phyloP scores from a whole-genome alignment of 2,113 vertebrate genomes.

The Tetrax tetrax region DNA sequence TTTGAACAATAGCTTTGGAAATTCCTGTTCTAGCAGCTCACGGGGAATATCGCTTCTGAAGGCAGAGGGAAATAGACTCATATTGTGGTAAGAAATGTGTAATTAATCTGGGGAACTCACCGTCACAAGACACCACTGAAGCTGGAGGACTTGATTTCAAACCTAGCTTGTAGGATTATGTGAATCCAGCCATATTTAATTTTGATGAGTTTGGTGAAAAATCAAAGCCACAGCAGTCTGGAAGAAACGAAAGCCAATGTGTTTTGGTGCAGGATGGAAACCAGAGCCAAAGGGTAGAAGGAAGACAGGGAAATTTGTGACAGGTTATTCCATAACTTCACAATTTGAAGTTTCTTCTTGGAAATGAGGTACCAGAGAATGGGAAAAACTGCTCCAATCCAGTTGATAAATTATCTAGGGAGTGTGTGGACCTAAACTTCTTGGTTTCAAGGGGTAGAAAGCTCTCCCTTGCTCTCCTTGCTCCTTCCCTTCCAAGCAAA shows the following conservation, averaged over 20 bases:
- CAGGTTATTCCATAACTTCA: background rate
- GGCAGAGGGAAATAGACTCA: background rate
- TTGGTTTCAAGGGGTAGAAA: background rate
- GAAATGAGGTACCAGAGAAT: background rate
- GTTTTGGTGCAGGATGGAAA: background rate
- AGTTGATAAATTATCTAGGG: background rate
- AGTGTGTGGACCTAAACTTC: background rate
- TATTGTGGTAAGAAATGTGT: background rate
- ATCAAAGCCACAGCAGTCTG: constrained; percentile 7
- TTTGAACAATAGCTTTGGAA: constrained; percentile 12
- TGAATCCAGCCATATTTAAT: background rate
- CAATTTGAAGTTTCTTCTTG: background rate
- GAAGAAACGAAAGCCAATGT: background rate
- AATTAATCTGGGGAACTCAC: background rate
- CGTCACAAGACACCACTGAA: background rate
- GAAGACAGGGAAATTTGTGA: background rate
- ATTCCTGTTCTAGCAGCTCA: background rate
- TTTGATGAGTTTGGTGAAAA: background rate
- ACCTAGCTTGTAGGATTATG: background rate
- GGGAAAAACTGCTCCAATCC: background rate
- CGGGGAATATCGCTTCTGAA: background rate
- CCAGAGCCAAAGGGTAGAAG: background rate
- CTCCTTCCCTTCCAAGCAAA: background rate
- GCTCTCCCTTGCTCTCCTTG: background rate
- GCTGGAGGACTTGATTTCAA: background rate